Conservation (phyloP, 2,797 vertebrate genomes). For the Apodemus agrarius region DNA sequence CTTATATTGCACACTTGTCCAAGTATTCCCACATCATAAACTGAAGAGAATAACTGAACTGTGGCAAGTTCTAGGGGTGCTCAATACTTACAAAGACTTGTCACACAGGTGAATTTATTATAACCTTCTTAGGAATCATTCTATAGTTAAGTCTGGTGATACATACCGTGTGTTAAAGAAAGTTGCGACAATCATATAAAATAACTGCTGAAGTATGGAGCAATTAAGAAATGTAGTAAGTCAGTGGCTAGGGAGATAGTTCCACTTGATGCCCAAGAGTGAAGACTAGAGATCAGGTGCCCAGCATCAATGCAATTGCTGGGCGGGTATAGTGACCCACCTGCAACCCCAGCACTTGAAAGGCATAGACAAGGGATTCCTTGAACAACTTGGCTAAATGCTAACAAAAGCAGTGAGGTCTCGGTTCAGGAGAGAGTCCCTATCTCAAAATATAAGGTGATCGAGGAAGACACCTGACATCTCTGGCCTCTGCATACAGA, state of each 20-base stretch:
- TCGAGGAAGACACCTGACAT: not conserved
- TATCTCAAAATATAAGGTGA: not conserved
- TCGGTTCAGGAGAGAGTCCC: not conserved
- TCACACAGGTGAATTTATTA: not conserved
- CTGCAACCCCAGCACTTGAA: not conserved
- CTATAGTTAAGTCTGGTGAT: not conserved
- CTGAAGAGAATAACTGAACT: not conserved
- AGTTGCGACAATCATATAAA: not conserved
- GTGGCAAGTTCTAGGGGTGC: not conserved
- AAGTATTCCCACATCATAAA: not conserved
- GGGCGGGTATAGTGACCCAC: no score
- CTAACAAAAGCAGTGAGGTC: not conserved
- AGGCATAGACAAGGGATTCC: not conserved
- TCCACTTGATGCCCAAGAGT: not conserved
- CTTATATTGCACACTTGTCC: not conserved
- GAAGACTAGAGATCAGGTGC: not conserved
- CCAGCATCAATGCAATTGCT: no score
- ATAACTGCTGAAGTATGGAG: not conserved
- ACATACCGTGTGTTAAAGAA: not conserved
- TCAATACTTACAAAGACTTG: not conserved
- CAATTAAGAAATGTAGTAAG: not conserved
- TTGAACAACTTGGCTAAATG: not conserved
- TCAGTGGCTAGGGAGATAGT: not conserved
- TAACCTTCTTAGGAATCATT: not conserved
- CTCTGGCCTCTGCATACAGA: not conserved